These are phyloP conservation scores for Aphelenchoides avenae DNA, from an alignment of 1,140 invertebrate species.

Conservation along the genomic window DNA sequence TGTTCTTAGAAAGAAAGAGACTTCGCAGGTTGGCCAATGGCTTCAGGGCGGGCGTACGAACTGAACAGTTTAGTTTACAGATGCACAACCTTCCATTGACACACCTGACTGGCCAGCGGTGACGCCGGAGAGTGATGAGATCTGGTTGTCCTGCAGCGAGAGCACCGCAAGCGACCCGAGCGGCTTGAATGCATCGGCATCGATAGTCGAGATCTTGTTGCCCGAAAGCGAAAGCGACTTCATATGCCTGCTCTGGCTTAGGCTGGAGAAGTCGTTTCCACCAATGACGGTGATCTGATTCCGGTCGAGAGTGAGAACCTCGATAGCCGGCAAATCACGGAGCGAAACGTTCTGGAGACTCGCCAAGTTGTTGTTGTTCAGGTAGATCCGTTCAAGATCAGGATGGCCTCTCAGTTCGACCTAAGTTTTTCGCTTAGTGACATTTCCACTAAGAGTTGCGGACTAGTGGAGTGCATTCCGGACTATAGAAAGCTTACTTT, in stretches of 20 bases:
- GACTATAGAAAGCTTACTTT: not conserved
- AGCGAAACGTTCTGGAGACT: slow-evolving; percentile 40
- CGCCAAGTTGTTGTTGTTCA: slow-evolving; percentile 53
- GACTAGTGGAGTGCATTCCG: not conserved
- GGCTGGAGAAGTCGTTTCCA: slow-evolving; percentile 33
- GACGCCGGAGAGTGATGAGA: slow-evolving; percentile 31
- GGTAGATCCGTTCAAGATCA: slow-evolving; percentile 42
- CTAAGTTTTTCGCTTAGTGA: slow-evolving; percentile 22
- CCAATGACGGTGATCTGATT: slow-evolving; percentile 35
- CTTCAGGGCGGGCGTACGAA: slow-evolving; percentile 28
- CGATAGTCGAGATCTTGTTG: slow-evolving; percentile 47
- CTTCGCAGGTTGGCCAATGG: slow-evolving; percentile 35
- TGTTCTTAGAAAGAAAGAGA: slow-evolving; percentile 42
- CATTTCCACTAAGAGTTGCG: not conserved
- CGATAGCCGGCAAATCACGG: slow-evolving; percentile 29
- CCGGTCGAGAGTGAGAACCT: slow-evolving; percentile 38
- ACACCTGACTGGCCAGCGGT: slow-evolving; percentile 18
- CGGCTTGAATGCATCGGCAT: slow-evolving; percentile 25
- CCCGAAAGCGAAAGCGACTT: slow-evolving; percentile 41
- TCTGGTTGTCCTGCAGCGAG: slow-evolving; percentile 40
- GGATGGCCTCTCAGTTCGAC: slow-evolving; percentile 33
- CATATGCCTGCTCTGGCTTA: slow-evolving; percentile 34
- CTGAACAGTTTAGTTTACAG: slow-evolving; percentile 6
- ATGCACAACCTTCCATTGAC: slow-evolving; percentile 2
- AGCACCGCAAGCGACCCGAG: slow-evolving; percentile 30